A percentile compares a stretch with the other conserved stretches of the same genome.
These are phyloP conservation scores for Brachylomia viminalis DNA, from an alignment of 2,888 invertebrate species.

Conservation along the genomic window DNA sequence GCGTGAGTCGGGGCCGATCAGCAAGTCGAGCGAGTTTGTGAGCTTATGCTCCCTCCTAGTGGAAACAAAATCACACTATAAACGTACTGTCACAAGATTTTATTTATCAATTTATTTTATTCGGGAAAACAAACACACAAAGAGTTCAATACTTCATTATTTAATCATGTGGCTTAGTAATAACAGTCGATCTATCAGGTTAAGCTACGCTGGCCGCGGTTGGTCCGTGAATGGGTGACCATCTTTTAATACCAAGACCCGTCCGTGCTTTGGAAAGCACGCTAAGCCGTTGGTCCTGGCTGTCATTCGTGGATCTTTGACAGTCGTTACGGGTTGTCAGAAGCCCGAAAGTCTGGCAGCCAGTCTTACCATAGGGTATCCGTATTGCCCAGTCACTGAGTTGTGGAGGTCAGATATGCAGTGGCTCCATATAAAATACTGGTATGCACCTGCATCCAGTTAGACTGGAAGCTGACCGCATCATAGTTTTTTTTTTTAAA, in stretches of 20 bases:
- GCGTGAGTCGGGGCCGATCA: slow-evolving; percentile 88
- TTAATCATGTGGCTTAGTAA: too few relatives aligned
- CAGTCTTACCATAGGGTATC: background rate
- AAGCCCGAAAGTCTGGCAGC: background rate
- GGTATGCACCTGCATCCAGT: background rate
- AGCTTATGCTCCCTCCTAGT: slow-evolving; percentile 87
- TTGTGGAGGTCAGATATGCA: background rate
- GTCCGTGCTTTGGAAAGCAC: too few relatives aligned
- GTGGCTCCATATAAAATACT: background rate
- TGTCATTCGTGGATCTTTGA: too few relatives aligned
- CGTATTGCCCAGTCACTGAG: background rate
- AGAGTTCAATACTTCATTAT: too few relatives aligned
- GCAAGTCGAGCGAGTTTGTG: slow-evolving; percentile 87
- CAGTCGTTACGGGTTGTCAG: too few relatives aligned
- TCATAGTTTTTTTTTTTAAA: too few relatives aligned
- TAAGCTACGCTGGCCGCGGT: too few relatives aligned
- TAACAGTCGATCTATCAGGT: too few relatives aligned
- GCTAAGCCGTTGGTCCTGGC: too few relatives aligned
- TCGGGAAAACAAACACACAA: background rate
- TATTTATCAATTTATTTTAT: background rate
- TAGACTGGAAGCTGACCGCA: background rate
- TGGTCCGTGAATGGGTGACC: too few relatives aligned
- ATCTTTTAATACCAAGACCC: too few relatives aligned
- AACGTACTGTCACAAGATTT: background rate
- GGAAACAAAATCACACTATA: slow-evolving; percentile 2